Evolutionary conservation across 2,888 invertebrate species (phyloP).

Genomic region (Dryocosmus kuriphilus): DNA sequence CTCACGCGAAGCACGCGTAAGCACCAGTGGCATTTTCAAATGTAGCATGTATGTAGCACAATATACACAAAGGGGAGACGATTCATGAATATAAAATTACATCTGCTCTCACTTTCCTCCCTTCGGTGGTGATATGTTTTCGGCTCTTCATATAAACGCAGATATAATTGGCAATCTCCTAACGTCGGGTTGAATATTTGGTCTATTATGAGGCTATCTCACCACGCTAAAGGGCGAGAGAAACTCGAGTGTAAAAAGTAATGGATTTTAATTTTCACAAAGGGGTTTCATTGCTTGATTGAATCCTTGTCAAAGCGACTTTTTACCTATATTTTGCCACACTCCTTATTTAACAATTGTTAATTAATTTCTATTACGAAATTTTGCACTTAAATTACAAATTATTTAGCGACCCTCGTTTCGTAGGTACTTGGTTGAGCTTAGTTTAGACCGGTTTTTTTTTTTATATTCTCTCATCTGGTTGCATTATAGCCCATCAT

Average conservation of each 20-base stretch:
- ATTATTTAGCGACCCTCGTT: not conserved
- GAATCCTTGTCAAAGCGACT: not conserved
- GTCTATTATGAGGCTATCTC: constrained; percentile 31
- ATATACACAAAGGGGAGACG: constrained; percentile 32
- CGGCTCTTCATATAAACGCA: constrained; percentile 32
- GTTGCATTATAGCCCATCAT: not conserved
- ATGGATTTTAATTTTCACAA: constrained; percentile 28
- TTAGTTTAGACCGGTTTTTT: not conserved
- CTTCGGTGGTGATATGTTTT: constrained; percentile 24
- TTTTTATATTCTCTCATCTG: constrained; percentile 5
- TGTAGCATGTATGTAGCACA: constrained; percentile 15
- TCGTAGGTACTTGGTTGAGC: not conserved
- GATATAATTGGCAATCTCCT: constrained; percentile 37
- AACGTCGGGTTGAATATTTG: constrained; percentile 23
- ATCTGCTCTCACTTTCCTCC: constrained; percentile 16
- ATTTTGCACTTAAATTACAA: not conserved
- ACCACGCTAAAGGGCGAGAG: not conserved
- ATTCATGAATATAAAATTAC: constrained; percentile 41
- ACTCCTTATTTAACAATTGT: not conserved
- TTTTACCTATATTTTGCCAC: not conserved
- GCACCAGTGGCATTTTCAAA: constrained; percentile 29
- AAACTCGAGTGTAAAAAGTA: constrained; percentile 14
- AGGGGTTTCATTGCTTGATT: constrained; percentile 4
- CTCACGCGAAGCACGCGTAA: constrained; percentile 36
- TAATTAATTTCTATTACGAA: not conserved